These are phyloP conservation scores for Deroptyus accipitrinus DNA, from an alignment of 2,113 vertebrate species.

Conservation along the genomic window DNA sequence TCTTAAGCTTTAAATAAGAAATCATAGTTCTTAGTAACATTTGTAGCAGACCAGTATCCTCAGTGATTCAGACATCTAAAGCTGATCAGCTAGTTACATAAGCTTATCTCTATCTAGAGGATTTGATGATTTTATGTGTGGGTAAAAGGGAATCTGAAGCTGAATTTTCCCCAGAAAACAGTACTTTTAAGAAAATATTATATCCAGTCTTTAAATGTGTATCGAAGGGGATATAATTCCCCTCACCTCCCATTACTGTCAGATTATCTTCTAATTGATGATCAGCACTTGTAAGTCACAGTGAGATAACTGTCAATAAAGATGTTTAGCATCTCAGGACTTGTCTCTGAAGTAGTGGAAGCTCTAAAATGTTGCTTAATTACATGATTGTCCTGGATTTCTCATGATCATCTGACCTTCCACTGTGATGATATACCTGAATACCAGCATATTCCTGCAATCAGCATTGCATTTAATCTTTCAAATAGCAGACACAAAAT, in stretches of 20 bases:
- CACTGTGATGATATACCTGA: background rate
- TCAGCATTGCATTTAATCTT: background rate
- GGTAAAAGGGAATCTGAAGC: background rate
- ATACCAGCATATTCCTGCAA: background rate
- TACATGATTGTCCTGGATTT: background rate
- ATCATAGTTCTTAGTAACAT: background rate
- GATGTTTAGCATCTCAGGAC: background rate
- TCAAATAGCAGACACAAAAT: background rate
- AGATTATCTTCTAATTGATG: background rate
- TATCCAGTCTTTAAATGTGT: background rate
- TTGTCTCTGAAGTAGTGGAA: background rate
- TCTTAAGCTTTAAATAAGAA: background rate
- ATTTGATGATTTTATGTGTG: background rate
- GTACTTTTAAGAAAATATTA: background rate
- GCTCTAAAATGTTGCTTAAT: background rate
- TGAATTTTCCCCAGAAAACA: background rate
- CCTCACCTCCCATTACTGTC: background rate
- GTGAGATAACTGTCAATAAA: background rate
- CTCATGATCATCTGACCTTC: background rate
- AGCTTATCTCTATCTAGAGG: background rate
- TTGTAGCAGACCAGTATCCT: background rate
- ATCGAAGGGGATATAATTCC: background rate
- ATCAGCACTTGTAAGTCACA: background rate
- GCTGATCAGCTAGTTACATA: background rate
- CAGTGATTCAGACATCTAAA: background rate